phyloP scores from a whole-genome alignment of 2,113 vertebrate genomes.

The Mormyrus lacerda region DNA sequence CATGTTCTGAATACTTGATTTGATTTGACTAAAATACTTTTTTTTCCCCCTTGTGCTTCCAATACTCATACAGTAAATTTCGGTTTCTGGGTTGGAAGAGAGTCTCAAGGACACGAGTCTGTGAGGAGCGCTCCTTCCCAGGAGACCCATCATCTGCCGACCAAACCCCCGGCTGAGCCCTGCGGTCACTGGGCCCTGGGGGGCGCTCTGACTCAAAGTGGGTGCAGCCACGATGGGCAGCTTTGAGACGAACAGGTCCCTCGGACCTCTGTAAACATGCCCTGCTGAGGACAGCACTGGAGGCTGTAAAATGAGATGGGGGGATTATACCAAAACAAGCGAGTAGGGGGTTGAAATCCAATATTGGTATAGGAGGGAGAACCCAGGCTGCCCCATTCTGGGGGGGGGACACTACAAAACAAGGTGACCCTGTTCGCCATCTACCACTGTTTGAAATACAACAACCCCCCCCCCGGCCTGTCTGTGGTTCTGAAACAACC shows the following conservation, averaged over 20 bases:
- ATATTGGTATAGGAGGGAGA: background rate
- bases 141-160: background rate
- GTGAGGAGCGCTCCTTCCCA: background rate
- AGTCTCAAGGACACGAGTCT: background rate
- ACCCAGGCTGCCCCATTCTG: background rate
- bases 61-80: background rate
- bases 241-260: background rate
- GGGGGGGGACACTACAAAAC: background rate
- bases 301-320: background rate
- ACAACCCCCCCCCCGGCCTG: background rate
- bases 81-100: background rate
- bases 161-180: background rate
- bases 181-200: background rate
- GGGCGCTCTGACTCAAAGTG: background rate
- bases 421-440: background rate
- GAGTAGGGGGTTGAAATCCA: background rate
- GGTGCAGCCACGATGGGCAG: background rate
- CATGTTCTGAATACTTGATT: background rate
- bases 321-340: background rate
- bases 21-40: background rate
- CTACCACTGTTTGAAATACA: background rate
- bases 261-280: background rate
- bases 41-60: background rate
- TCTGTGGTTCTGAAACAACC: background rate
- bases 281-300: background rate